Evolutionary conservation across 2,888 invertebrate genomes (phyloP), one percentile per base, ranked within the genome.

Genomic region (Ischnus inquisitorius): DNA sequence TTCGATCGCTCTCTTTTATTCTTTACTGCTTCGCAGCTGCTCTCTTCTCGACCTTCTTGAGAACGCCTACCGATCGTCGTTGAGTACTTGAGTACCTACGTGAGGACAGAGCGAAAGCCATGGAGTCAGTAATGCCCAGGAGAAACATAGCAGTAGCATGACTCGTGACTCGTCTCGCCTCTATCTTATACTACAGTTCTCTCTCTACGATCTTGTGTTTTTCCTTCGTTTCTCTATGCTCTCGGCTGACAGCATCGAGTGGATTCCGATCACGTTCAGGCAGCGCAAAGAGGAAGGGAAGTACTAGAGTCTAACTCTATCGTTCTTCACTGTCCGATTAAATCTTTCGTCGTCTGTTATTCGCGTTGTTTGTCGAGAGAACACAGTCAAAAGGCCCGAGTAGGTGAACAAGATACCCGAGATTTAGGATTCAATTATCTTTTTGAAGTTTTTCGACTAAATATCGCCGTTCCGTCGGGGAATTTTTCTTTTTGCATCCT

Each of bases 11-110:
- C 67, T 22, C 68, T 54, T n/a, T 48, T 34, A 68, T 78, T 25
- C 67, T 67, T 68, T 51, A 19, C 12, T 43, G 48, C 51, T 60
- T 60, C 60, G 76, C 19, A 41, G 62, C 74, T 76, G 80, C 76
- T 77, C 76, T 77, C 79, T 67, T 77, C 34, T 34, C 69, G 83
- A 85, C 85, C 85, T 86, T 78, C 84, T 84, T 54, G 60, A 41
- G 80, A 80, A 62, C 77, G 74, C 83, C 79, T 79, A 78, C 74
- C 69, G 46, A 78, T 74, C 48, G 82, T 81, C 81, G 76, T 16
- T 60, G 83, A 79, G 82, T 65, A 72, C 82, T 78, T 62, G 78
- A 82, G 82, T 69, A 74, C 72, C 68, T 74, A 74, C 78, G 82
- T 74, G 82, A 78, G 54, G 82, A 69, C 62, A 46, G 51, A 72